These are phyloP conservation scores for Bucorvus abyssinicus DNA, from an alignment of 2,797 vertebrate genomes.

Conservation along the genomic window DNA sequence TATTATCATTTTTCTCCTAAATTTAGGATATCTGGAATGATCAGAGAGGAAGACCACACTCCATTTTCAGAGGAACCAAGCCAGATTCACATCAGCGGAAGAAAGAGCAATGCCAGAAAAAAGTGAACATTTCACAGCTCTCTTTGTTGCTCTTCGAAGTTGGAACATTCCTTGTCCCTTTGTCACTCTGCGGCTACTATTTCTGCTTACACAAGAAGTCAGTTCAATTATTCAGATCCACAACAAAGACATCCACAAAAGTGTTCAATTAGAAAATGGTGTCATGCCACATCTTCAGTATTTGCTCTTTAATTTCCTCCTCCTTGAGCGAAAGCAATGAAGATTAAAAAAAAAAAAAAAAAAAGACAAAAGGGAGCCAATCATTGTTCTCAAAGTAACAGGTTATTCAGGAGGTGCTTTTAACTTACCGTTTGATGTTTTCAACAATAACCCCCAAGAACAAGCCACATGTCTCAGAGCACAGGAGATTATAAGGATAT, in stretches of 20 bases:
- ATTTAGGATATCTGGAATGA: background rate
- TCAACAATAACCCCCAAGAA: background rate
- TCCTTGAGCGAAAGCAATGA: background rate
- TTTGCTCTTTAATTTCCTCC: background rate
- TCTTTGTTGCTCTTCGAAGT: background rate
- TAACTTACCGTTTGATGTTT: background rate
- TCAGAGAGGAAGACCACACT: background rate
- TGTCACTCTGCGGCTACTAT: background rate
- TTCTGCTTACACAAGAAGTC: background rate
- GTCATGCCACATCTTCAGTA: background rate
- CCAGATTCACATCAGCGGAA: background rate
- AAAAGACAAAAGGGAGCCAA: background rate
- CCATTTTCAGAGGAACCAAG: background rate
- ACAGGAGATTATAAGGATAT: background rate
- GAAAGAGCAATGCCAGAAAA: background rate
- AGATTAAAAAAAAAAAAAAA: background rate
- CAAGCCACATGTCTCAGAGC: background rate
- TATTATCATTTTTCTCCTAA: constrained; percentile 2
- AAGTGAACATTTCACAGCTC: background rate
- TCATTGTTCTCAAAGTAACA: background rate
- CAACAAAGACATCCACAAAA: background rate
- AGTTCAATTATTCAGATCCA: background rate
- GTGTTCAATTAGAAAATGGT: background rate
- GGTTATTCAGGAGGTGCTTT: background rate
- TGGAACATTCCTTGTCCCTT: background rate